A percentile compares a stretch with the other conserved stretches of the same genome.
These are phyloP conservation scores for Dinothrombium tinctorium DNA, from an alignment of 1,140 invertebrate genomes.

Conservation along the genomic window DNA sequence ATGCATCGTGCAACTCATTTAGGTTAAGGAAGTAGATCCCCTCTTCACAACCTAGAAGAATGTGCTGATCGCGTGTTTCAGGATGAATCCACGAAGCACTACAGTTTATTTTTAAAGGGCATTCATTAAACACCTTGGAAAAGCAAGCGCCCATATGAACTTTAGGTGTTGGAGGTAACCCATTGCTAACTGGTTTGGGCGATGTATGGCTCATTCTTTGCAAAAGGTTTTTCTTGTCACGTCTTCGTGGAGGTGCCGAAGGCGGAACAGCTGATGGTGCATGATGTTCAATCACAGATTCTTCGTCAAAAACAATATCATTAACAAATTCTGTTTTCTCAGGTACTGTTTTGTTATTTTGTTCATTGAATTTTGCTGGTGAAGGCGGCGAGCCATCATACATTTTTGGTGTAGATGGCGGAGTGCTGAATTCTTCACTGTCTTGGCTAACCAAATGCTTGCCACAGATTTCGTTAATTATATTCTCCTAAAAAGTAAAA, in stretches of 20 bases:
- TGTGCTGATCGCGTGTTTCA: slow-evolving; percentile 82
- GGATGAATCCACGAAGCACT: slow-evolving; percentile 95
- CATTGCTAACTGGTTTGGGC: slow-evolving; percentile 45
- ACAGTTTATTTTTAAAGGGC: slow-evolving; percentile 84
- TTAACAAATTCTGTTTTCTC: neutral
- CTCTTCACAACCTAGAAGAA: slow-evolving; percentile 86
- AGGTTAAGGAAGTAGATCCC: slow-evolving; percentile 94
- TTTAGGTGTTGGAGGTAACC: slow-evolving; percentile 88
- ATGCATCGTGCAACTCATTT: slow-evolving; percentile 89
- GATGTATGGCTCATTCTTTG: neutral
- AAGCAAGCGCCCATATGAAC: slow-evolving; percentile 99
- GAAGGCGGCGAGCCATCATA: neutral
- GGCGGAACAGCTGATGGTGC: neutral
- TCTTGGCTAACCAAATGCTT: slow-evolving; percentile 1
- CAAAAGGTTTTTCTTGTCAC: neutral
- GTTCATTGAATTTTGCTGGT: neutral
- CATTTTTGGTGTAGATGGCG: slow-evolving; percentile 8
- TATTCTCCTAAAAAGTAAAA: slow-evolving; percentile 3
- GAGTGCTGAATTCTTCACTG: slow-evolving; percentile 7
- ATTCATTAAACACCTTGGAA: slow-evolving; percentile 96
- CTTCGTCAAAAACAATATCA: neutral
- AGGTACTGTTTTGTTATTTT: neutral
- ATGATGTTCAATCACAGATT: neutral
- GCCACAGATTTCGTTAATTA: slow-evolving; percentile 7
- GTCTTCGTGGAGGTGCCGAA: slow-evolving; percentile 1